A percentile compares a stretch with the other conserved stretches of the same genome.
These are phyloP conservation scores for Pollenia labialis DNA, from an alignment of 2,888 invertebrate species.

Conservation along the genomic window DNA sequence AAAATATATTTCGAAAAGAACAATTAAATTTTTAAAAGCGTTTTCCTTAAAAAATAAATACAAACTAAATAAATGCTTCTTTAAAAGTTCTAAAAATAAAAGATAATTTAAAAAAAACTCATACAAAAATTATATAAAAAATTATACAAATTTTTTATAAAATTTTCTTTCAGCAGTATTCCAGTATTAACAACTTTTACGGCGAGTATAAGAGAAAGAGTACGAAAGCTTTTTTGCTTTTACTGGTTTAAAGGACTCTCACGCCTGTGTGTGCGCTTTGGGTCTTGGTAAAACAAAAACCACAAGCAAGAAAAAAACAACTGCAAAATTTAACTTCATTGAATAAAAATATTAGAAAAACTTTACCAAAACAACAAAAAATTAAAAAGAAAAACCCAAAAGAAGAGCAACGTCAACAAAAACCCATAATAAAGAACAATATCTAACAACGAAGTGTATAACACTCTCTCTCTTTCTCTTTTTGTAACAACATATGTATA, in stretches of 20 bases:
- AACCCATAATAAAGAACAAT: conserved; percentile 54
- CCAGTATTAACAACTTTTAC: conserved; percentile 67
- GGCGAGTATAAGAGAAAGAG: conserved; percentile 57
- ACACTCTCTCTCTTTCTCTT: conserved; percentile 36
- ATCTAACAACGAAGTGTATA: conserved; percentile 66
- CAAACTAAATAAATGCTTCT: neutral
- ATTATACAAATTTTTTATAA: conserved; percentile 48
- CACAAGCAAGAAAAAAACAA: conserved; percentile 11
- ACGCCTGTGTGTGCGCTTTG: conserved; percentile 65
- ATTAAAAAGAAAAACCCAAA: conserved; percentile 36
- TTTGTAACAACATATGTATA: neutral
- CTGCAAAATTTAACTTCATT: conserved; percentile 55
- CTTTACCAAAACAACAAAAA: conserved; percentile 37
- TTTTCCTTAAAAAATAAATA: conserved; percentile 16
- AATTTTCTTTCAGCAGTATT: conserved; percentile 68
- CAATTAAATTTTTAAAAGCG: neutral
- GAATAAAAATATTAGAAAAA: conserved; percentile 59
- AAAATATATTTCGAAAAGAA: neutral
- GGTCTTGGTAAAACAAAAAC: conserved; percentile 55
- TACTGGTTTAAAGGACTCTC: conserved; percentile 65
- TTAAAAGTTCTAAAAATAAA: conserved; percentile 5
- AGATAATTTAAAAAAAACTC: neutral
- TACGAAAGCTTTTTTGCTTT: conserved; percentile 69
- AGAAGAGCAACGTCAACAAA: conserved; percentile 62
- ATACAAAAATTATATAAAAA: conserved; percentile 62